phyloP scores from a whole-genome alignment of 1,140 invertebrate species.

The Gryon sp. region DNA sequence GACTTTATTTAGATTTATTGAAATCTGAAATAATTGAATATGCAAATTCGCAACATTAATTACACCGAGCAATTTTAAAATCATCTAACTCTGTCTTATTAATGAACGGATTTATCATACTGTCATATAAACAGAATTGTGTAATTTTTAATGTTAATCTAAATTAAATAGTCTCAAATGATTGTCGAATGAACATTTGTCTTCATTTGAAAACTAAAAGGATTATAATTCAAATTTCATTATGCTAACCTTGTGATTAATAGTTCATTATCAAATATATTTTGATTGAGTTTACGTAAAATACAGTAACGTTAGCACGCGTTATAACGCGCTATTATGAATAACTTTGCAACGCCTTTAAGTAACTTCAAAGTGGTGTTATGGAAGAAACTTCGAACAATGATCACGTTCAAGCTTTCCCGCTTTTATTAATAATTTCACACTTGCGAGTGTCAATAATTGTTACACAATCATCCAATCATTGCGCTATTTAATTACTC shows the following conservation, averaged over 20 bases:
- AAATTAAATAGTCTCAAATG: too few relatives aligned
- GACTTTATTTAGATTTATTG: too few relatives aligned
- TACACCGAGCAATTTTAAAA: too few relatives aligned
- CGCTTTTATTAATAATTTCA: conserved; percentile 17
- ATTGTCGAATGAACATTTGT: conserved; percentile 7
- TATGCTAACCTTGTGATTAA: conserved; percentile 14
- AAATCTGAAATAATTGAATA: too few relatives aligned
- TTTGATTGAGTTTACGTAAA: conserved; percentile 2
- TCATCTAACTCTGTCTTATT: too few relatives aligned
- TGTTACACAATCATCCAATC: neutral
- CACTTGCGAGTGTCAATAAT: conserved; percentile 15
- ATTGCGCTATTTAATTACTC: neutral
- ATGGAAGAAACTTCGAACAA: conserved; percentile 38
- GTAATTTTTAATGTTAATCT: too few relatives aligned
- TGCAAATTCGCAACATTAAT: too few relatives aligned
- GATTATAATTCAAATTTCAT: conserved; percentile 4
- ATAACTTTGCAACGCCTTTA: conserved; percentile 26
- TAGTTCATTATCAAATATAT: conserved; percentile 17
- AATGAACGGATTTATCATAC: too few relatives aligned
- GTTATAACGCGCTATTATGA: conserved; percentile 14
- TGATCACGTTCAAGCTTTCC: conserved; percentile 21
- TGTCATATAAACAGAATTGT: too few relatives aligned
- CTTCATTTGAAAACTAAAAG: neutral
- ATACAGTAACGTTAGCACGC: conserved; percentile 5
- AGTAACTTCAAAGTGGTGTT: conserved; percentile 26